Evolutionary conservation across 2,797 vertebrate species (phyloP).

Genomic region (Knipowitschia caucasica): DNA sequence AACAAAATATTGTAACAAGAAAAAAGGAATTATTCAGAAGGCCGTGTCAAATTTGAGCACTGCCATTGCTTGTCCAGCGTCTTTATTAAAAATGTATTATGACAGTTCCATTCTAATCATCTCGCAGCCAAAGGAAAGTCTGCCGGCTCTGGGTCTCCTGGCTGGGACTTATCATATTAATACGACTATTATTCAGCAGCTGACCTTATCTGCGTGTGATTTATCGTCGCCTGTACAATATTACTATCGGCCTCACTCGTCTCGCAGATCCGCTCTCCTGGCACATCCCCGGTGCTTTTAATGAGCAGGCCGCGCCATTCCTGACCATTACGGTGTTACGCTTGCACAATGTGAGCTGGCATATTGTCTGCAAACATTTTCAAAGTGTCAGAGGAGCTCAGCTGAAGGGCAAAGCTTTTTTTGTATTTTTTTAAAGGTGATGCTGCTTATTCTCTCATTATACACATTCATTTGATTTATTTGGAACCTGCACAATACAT

Average conservation of each 20-base stretch:
- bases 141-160: conserved; percentile 11
- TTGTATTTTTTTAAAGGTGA: not conserved
- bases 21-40: not conserved
- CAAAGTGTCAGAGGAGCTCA: not conserved
- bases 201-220: conserved; percentile 66
- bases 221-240: conserved; percentile 43
- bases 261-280: conserved; percentile 24
- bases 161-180: conserved; percentile 47
- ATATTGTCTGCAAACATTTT: not conserved
- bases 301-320: conserved; percentile 29
- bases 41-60: not conserved
- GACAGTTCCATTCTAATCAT: conserved; percentile 3
- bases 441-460: no score
- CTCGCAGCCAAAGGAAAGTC: conserved; percentile 23
- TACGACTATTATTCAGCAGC: conserved; percentile 55
- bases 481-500: no score
- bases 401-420: not conserved
- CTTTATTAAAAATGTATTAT: conserved; percentile 10
- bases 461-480: no score
- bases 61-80: not conserved
- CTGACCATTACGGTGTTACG: not conserved
- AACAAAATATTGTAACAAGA: conserved; percentile 2
- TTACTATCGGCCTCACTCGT: conserved; percentile 39
- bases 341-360: not conserved
- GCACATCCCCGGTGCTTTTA: conserved; percentile 38